A percentile compares a stretch with the other conserved stretches of the same genome.
phyloP scores from a whole-genome alignment of 2,797 vertebrate genomes.

The Fistularia commersonii region DNA sequence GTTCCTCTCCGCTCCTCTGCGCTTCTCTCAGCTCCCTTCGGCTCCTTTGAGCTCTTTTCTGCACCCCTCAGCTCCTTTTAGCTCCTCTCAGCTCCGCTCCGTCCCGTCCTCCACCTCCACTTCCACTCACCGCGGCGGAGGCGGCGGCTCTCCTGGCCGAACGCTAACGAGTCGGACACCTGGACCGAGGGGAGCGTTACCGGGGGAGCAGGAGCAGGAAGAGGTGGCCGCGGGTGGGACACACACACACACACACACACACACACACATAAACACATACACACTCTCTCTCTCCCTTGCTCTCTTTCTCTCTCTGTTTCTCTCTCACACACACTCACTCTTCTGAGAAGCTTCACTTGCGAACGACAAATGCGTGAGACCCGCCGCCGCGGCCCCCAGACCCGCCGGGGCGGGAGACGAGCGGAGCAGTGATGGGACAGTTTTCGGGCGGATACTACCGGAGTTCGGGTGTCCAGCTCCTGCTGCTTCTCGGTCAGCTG shows the following conservation, averaged over 20 bases:
- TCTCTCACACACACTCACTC: neutral
- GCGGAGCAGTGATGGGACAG: conserved; percentile 72
- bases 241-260: too few species aligned
- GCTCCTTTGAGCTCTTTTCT: too few species aligned
- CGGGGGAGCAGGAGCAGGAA: too few species aligned
- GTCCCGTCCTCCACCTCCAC: too few species aligned
- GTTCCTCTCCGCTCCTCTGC: too few species aligned
- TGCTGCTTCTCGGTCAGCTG: conserved; percentile 53
- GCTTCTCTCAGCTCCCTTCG: too few species aligned
- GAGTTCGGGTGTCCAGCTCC: conserved; percentile 61
- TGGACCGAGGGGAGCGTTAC: neutral
- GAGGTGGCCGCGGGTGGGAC: too few species aligned
- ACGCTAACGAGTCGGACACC: neutral
- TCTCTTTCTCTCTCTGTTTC: neutral
- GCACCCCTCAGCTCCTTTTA: too few species aligned
- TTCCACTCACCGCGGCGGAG: too few species aligned
- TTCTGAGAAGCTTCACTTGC: conserved; percentile 11
- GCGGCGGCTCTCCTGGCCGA: too few species aligned
- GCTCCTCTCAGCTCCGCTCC: too few species aligned
- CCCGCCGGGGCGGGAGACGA: conserved; percentile 52
- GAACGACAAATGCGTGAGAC: conserved; percentile 55
- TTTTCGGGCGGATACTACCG: conserved; percentile 60
- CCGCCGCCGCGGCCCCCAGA: conserved; percentile 53
- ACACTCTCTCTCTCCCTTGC: conserved; percentile 2
- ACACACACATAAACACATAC: too few species aligned